Evolutionary conservation across 2,888 invertebrate species (phyloP).

Genomic region (Heteromyza rotundicornis): DNA sequence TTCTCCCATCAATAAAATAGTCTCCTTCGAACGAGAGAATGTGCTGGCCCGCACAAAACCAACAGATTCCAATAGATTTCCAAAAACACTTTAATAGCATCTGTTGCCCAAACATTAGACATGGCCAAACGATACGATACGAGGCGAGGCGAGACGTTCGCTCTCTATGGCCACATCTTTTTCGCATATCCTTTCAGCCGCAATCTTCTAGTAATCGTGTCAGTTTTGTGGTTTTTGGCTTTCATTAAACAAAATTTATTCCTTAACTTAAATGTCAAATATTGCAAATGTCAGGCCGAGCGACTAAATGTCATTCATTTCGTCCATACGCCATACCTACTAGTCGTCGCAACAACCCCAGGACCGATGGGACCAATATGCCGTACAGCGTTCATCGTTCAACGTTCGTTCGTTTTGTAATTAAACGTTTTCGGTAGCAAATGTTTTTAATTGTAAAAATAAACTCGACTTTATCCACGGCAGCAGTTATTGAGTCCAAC

Average conservation of each 20-base stretch:
- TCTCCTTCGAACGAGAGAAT: too few relatives aligned
- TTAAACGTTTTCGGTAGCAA: conserved; percentile 44
- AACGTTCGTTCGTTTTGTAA: conserved; percentile 47
- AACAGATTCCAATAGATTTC: conserved; percentile 10
- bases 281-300: conserved; percentile 34
- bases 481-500: conserved; percentile 31
- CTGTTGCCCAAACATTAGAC: conserved; percentile 5
- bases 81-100: conserved; percentile 6
- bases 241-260: conserved; percentile 54
- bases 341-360: too few relatives aligned
- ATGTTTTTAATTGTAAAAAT: conserved; percentile 45
- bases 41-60: too few relatives aligned
- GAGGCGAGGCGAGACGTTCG: too few relatives aligned
- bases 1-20: too few relatives aligned
- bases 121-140: too few relatives aligned
- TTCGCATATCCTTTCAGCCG: neutral
- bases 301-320: conserved; percentile 40
- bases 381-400: too few relatives aligned
- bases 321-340: neutral
- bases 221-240: conserved; percentile 35
- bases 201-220: conserved; percentile 14
- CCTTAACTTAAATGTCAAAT: conserved; percentile 53
- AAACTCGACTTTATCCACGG: conserved; percentile 30
- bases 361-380: too few relatives aligned
- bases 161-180: neutral